Evolutionary conservation across 2,113 vertebrate species (phyloP).

Genomic region (Procapra przewalskii): DNA sequence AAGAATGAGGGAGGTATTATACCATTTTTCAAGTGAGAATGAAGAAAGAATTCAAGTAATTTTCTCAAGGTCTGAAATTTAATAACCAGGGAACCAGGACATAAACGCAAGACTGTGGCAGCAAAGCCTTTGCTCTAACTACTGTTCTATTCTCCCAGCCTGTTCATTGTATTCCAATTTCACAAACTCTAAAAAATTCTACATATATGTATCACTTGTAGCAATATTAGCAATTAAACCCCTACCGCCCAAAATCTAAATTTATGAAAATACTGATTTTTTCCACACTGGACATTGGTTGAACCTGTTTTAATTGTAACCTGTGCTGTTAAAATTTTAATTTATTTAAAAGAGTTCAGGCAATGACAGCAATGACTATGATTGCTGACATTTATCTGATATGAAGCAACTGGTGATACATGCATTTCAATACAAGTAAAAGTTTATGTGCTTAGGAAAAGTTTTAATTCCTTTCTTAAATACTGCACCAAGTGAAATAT

Average conservation of each 20-base stretch:
- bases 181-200: background rate
- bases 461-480: background rate
- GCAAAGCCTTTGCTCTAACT: background rate
- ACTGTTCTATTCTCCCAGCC: background rate
- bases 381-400: background rate
- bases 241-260: background rate
- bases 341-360: background rate
- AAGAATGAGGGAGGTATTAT: background rate
- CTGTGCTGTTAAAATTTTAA: background rate
- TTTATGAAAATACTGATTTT: background rate
- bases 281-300: background rate
- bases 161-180: background rate
- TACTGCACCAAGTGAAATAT: background rate
- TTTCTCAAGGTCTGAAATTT: background rate
- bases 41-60: background rate
- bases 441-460: background rate
- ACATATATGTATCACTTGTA: background rate
- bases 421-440: background rate
- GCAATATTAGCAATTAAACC: background rate
- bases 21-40: background rate
- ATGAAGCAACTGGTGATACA: background rate
- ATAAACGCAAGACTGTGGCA: background rate
- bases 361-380: background rate
- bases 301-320: background rate
- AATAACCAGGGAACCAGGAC: background rate